Evolutionary conservation across 2,888 invertebrate species (phyloP).

Genomic region (Epistrophe eligans): DNA sequence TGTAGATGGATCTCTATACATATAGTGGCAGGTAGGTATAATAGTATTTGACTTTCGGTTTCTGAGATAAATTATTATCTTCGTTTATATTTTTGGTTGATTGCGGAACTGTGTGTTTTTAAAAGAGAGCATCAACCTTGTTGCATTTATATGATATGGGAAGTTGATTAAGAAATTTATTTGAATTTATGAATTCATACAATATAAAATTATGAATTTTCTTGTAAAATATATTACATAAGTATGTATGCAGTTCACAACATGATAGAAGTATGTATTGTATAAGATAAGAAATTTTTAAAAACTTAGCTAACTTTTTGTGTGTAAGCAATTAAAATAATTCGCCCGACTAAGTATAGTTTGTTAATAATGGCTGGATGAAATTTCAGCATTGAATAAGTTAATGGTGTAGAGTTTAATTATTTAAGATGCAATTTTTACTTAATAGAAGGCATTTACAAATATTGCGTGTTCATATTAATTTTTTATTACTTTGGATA

Average conservation of each 20-base stretch:
- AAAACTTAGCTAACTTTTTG: not conserved
- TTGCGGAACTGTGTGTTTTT: not conserved
- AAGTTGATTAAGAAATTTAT: not conserved
- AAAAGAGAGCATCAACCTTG: slow-evolving; percentile 9
- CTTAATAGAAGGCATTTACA: not conserved
- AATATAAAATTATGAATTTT: not conserved
- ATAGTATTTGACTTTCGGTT: not conserved
- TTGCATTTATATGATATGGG: not conserved
- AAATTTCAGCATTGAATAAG: not conserved
- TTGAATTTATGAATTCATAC: not conserved
- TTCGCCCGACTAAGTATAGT: slow-evolving; percentile 8
- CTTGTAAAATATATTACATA: not conserved
- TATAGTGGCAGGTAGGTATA: not conserved
- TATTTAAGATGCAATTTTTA: slow-evolving; percentile 3
- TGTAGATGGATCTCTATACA: slow-evolving; percentile 1
- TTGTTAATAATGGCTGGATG: not conserved
- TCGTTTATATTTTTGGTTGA: not conserved
- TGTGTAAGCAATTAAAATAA: slow-evolving; percentile 10
- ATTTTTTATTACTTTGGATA: not conserved
- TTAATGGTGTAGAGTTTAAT: not conserved
- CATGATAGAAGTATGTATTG: no score
- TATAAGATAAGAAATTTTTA: not conserved
- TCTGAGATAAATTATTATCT: not conserved
- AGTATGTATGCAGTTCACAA: not conserved
- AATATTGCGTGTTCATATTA: not conserved